Percentiles rank a stretch among this genome's conserved stretches.
Conservation (phyloP, 1,140 invertebrate genomes). For the Drosophila parvula region DNA sequence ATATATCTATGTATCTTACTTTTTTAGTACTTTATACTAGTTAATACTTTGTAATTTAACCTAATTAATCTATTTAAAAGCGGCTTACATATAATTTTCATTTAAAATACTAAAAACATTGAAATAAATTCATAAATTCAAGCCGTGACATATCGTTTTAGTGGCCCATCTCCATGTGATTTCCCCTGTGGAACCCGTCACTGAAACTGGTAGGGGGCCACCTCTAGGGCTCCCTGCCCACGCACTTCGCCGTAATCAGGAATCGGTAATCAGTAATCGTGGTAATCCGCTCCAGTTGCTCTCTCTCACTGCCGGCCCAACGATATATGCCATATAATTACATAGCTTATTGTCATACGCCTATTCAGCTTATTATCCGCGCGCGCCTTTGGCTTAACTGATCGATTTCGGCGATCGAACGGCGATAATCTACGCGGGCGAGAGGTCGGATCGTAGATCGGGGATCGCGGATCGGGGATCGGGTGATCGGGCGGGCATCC, state of each 20-base stretch:
- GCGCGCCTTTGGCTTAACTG: constrained; percentile 73
- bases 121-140: too few species aligned
- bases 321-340: constrained; percentile 80
- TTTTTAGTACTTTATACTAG: too few species aligned
- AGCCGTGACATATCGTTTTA: neutral
- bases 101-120: neutral
- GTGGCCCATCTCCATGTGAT: constrained; percentile 19
- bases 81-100: too few species aligned
- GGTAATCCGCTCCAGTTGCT: constrained; percentile 70
- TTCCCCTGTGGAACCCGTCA: neutral
- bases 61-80: too few species aligned
- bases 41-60: too few species aligned
- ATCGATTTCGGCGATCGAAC: constrained; percentile 74
- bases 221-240: constrained; percentile 50
- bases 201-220: constrained; percentile 5
- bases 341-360: constrained; percentile 81
- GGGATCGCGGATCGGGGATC: constrained; percentile 2
- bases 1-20: neutral
- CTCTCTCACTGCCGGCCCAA: constrained; percentile 45
- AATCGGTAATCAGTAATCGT: constrained; percentile 12
- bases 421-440: constrained; percentile 59
- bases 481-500: neutral
- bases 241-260: constrained; percentile 53
- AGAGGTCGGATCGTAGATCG: constrained; percentile 14
- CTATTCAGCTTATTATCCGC: constrained; percentile 79